Base-by-base conservation (phyloP, 1,140 invertebrate species). In the Leptinotarsa defecta region DNA sequence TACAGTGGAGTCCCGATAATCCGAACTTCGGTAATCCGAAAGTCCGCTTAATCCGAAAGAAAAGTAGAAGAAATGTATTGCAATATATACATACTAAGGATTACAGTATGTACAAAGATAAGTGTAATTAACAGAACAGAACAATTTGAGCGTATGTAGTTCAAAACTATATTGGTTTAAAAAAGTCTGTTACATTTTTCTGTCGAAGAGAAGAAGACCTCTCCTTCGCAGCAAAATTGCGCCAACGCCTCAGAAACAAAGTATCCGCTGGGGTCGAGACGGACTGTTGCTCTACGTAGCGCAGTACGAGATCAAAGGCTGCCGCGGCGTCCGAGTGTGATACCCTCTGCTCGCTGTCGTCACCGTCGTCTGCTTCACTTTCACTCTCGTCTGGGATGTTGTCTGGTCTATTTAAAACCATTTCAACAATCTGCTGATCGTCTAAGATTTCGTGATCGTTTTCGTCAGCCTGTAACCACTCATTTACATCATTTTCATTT, bases 251-350 rank as follows among this genome's bases (percentile, higher is more conserved):
- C 63, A 22, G 19, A 20, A 65, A 65, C 63, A 65, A n/a, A 15
- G 63, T 65, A 65, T 65, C 63, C 63, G 20, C 63, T 65, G 63
- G 13, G 15, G 63, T 13, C 15, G 63, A 17, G 63, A 22, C 13
- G 63, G 63, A 20, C 15, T 65, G 15, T 65, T 65, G 63, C 20
- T 65, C 20, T n/a, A 65, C 63, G 63, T 61, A 61, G 13, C 63
- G 24, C 19, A 65, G 15, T 13, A 4, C 24, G 24, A 24, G 24
- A 24, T 24, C 24, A 24, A 24, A 24, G 24, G 24, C 24, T 24
- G 24, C 24, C 24, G 24, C 24, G 24, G 24, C 24, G 24, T 24
- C 24, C 24, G 24, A 24, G 24, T 8, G n/a, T 19, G 63, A 19
- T 65, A 65, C 63, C 4, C 20, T 17, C 19, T 8, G 63, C 20